A percentile compares a stretch with the other conserved stretches of the same genome.
These are phyloP conservation scores for Diuraphis noxia DNA, from an alignment of 1,140 invertebrate genomes.

Conservation along the genomic window DNA sequence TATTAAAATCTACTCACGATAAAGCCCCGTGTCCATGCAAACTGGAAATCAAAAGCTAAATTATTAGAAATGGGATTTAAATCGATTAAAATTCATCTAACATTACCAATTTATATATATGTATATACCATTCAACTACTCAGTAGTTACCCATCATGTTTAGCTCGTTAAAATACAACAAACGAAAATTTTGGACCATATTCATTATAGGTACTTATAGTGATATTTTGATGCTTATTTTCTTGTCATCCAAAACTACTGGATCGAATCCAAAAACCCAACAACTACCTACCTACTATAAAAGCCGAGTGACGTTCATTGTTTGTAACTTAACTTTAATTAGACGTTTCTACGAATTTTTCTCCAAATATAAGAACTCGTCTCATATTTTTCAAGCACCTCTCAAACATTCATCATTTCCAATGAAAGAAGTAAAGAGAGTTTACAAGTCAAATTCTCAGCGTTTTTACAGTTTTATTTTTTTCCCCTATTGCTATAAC, in stretches of 20 bases:
- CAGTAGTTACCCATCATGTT: neutral
- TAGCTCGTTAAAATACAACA: neutral
- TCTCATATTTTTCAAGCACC: neutral
- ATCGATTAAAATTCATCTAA: neutral
- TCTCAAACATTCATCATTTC: neutral
- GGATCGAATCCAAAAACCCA: constrained; percentile 17
- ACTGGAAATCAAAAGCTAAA: neutral
- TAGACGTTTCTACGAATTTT: constrained; percentile 24
- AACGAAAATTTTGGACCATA: neutral
- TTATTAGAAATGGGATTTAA: neutral
- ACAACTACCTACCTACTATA: neutral
- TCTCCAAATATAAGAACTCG: neutral
- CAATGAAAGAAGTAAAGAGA: neutral
- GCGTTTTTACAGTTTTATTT: neutral
- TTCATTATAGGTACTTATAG: neutral
- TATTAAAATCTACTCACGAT: neutral
- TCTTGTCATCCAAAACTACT: neutral
- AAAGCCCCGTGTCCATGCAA: neutral
- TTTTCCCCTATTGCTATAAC: neutral
- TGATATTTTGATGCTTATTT: neutral
- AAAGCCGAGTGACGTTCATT: neutral
- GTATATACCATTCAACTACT: neutral
- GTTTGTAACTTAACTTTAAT: constrained; percentile 19
- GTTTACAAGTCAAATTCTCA: constrained; percentile 16
- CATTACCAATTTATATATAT: neutral